Percentiles rank a stretch among this genome's conserved stretches.
Conservation (phyloP, 2,113 vertebrate species). For the Megatriorchis doriae region DNA sequence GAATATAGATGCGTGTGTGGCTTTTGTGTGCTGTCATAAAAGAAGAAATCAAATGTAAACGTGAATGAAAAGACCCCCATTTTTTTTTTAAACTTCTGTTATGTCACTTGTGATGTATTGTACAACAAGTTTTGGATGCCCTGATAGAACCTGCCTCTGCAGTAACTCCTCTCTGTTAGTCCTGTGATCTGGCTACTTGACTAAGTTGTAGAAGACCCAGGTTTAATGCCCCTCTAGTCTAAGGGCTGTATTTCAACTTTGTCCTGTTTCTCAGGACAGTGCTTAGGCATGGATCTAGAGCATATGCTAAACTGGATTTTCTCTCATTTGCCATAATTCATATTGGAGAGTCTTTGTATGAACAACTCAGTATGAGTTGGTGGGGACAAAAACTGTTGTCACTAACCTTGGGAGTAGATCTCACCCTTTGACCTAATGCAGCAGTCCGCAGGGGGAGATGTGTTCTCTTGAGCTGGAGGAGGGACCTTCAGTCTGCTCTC, state of each 20-base stretch:
- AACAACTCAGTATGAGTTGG: not conserved
- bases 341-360: not conserved
- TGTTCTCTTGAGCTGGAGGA: not conserved
- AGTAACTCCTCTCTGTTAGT: not conserved
- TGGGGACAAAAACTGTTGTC: not conserved
- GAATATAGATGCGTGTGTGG: not conserved
- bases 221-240: not conserved
- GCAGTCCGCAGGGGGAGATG: not conserved
- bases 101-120: not conserved
- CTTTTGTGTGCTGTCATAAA: not conserved
- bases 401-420: not conserved
- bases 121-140: not conserved
- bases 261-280: not conserved
- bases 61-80: not conserved
- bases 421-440: not conserved
- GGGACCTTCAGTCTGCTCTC: not conserved
- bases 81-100: not conserved
- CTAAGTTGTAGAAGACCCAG: not conserved
- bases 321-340: not conserved
- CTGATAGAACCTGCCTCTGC: not conserved
- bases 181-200: not conserved
- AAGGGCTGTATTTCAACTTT: not conserved
- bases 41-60: not conserved
- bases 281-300: not conserved
- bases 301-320: not conserved